Evolutionary conservation across 2,113 vertebrate genomes (phyloP).

Genomic region (Myxocyprinus asiaticus): DNA sequence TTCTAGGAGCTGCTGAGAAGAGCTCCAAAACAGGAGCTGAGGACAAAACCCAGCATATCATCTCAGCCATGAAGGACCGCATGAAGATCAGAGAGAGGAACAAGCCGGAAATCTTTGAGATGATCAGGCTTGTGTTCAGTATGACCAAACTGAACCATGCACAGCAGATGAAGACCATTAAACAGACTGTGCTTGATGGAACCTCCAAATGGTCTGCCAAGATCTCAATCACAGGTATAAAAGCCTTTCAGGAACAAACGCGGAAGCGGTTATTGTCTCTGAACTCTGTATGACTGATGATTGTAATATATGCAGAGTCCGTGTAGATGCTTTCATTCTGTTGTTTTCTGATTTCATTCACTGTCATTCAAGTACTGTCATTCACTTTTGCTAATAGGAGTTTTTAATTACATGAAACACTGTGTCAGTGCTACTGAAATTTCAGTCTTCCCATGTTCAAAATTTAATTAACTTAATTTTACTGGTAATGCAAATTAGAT

Average conservation of each 20-base stretch:
- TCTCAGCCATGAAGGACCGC: conserved; percentile 96
- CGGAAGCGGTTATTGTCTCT: neutral
- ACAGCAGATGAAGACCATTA: conserved; percentile 94
- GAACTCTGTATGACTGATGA: neutral
- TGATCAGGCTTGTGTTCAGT: conserved; percentile 86
- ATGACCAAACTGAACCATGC: conserved; percentile 82
- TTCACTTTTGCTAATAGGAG: no score
- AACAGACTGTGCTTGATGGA: conserved; percentile 93
- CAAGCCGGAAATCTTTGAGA: conserved; percentile 96
- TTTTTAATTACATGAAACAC: no score
- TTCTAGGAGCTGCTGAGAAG: conserved; percentile 92
- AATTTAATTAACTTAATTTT: no score
- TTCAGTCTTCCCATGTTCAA: no score
- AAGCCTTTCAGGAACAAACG: neutral
- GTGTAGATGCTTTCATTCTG: no score
- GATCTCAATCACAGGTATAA: conserved; percentile 88
- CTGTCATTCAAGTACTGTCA: no score
- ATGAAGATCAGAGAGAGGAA: conserved; percentile 98
- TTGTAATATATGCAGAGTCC: conserved; percentile 46
- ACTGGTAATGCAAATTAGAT: no score
- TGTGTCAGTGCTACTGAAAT: no score
- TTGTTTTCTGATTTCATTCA: no score
- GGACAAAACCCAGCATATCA: conserved; percentile 94
- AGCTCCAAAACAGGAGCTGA: conserved; percentile 94
- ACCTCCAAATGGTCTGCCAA: conserved; percentile 99